Conservation (phyloP, 2,888 invertebrate species). For the Drosophila neonasuta region DNA sequence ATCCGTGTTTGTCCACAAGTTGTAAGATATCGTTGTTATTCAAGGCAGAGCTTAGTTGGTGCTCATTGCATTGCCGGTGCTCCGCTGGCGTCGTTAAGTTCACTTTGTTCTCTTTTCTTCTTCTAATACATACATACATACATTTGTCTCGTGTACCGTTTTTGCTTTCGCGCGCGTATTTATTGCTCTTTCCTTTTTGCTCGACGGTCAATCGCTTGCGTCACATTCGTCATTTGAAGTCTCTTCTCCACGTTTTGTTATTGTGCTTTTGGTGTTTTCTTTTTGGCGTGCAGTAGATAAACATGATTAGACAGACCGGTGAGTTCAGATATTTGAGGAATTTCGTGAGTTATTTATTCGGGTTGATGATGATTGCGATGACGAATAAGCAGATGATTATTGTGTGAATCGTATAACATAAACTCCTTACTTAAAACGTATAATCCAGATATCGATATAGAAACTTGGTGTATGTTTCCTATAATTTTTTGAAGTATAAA, state of each 20-base stretch:
- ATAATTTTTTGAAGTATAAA: no score
- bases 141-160: slow-evolving; percentile 8
- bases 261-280: slow-evolving; percentile 12
- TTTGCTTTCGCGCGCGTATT: slow-evolving; percentile 4
- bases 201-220: slow-evolving; percentile 19
- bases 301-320: slow-evolving; percentile 57
- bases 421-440: no score
- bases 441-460: no score
- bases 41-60: background rate
- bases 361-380: background rate
- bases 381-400: background rate
- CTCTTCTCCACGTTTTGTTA: slow-evolving; percentile 16
- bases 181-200: slow-evolving; percentile 19
- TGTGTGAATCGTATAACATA: background rate
- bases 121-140: background rate
- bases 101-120: slow-evolving; percentile 15
- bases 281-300: slow-evolving; percentile 22
- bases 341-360: slow-evolving; percentile 18
- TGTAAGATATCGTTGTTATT: background rate
- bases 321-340: slow-evolving; percentile 25
- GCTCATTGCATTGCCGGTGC: slow-evolving; percentile 20
- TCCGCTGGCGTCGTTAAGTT: slow-evolving; percentile 31
- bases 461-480: no score
- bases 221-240: slow-evolving; percentile 6
- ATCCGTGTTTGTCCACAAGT: slow-evolving; percentile 4